Base-by-base conservation (phyloP, 2,113 vertebrate genomes). In the Sinocyclocheilus maitianheensis region DNA sequence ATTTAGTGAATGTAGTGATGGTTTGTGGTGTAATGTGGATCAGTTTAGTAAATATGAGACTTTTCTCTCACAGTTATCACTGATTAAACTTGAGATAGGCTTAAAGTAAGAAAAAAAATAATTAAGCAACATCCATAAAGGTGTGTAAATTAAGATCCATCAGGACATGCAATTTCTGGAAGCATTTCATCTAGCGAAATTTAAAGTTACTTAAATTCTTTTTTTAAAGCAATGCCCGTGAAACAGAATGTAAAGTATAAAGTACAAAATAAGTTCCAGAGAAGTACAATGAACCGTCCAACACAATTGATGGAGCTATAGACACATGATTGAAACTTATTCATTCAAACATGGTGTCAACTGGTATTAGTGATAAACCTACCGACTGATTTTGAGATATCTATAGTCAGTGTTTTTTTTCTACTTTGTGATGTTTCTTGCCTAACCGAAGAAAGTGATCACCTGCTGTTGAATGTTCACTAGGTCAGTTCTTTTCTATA, bases 271-370 rank as follows among this genome's bases (percentile, higher is more conserved):
- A 69, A 74, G 0, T n/a, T 74, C 11, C 10, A 43, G 2, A n/a
- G 4, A 4, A 43, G 20, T 11, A 60, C 83, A 83, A 74, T 89
- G 80, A 76, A 0, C 60, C 55, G 8, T 11, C n/a, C 40, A 60
- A 26, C 81, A 75, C 86, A 86, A 81, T 76, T 69, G 88, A 75
- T 86, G 86, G 88, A 26, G 88, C 88, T 89, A 77, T 67, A 55
- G 86, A 43, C 74, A 37, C 48, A 48, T n/a, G 40, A 86, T 40
- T 71, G 26, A 67, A 14, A 58, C 9, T 5, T 26, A 5, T 26
- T 24, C n/a, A 24, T 63, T n/a, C n/a, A n/a, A 37, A 37, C 37
- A 5, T 34, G 2, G 30, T 34, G 30, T 3, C 10, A 48, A 48
- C 10, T 48, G 46, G 5, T 37, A 46, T 46, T 10, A 46, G 13